These are phyloP conservation scores for Temnothorax curvispinosus DNA, from an alignment of 1,140 invertebrate species.

Conservation along the genomic window DNA sequence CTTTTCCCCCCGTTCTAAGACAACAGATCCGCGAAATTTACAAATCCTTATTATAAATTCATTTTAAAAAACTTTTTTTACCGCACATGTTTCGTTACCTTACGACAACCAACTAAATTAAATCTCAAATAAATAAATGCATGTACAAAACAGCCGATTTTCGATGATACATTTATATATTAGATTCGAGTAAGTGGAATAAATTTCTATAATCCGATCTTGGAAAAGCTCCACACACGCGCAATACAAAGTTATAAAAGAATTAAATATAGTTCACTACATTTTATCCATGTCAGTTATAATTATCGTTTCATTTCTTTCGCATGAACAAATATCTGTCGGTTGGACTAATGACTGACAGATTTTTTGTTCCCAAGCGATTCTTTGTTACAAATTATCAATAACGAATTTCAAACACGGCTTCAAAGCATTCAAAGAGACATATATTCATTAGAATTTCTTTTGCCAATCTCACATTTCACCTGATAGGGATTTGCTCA, in stretches of 20 bases:
- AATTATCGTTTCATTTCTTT: background rate
- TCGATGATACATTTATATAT: background rate
- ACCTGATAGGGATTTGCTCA: background rate
- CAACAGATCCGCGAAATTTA: background rate
- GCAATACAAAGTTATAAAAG: background rate
- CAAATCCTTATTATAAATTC: background rate
- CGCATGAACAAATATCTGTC: background rate
- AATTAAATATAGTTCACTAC: background rate
- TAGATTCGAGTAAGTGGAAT: background rate
- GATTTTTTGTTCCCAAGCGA: background rate
- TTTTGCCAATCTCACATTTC: background rate
- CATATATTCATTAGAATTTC: background rate
- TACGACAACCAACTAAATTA: background rate
- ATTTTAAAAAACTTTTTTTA: background rate
- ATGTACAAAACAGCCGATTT: background rate
- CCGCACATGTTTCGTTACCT: too few relatives aligned
- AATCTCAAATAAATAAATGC: background rate
- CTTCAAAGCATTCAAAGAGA: background rate
- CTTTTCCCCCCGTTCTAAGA: slow-evolving; percentile 58
- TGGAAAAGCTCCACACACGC: background rate
- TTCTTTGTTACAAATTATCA: background rate
- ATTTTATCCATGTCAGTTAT: background rate
- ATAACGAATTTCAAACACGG: background rate
- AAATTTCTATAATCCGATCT: background rate
- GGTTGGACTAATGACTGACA: background rate